Evolutionary conservation across 2,888 invertebrate genomes (phyloP), one percentile per base, ranked within the genome.

Genomic region (Anticlea derivata): DNA sequence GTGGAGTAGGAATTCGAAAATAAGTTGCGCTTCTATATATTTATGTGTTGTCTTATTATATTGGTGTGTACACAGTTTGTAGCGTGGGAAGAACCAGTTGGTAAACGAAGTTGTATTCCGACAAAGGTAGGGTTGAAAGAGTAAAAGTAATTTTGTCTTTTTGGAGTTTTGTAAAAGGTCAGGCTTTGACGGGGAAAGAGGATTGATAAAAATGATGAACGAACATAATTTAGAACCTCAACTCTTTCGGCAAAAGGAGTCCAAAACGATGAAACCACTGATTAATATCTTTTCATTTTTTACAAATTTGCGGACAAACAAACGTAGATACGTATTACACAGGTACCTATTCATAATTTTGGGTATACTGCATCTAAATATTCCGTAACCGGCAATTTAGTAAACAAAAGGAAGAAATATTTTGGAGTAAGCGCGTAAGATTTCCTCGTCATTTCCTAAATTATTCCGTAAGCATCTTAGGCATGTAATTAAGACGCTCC

Each of bases 81-180:
- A 31, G n/a, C 44, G 47, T 55, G 55, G 43, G 55, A 55, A 47
- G 12, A 24, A 26, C 1, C 55, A 49, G 34, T 24, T 49, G 55
- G 38, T 6, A 24, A 8, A 33, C 34, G 38, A 30, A 41, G 54
- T 46, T 39, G 27, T 30, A 20, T 17, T 43, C 31, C 10, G 24
- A 47, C 26, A 7, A 30, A 50, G 44, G 43, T 40, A 29, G 52
- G 47, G 51, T 12, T 38, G 39, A 44, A 30, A 55, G 61, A 59
- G 59, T 58, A 53, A 52, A 60, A 58, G 50, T 60, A 53, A 53
- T 47, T 40, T 44, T 49, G 51, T 51, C 35, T 41, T 46, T 44
- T 31, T 48, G 55, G 52, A 48, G 47, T 53, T 52, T 52, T 29
- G 22, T 33, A 23, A 26, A 27, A 11, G 35, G 13, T 31, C 23